Evolutionary conservation across 2,113 vertebrate species (phyloP).

Genomic region (Stigmatopora argus): DNA sequence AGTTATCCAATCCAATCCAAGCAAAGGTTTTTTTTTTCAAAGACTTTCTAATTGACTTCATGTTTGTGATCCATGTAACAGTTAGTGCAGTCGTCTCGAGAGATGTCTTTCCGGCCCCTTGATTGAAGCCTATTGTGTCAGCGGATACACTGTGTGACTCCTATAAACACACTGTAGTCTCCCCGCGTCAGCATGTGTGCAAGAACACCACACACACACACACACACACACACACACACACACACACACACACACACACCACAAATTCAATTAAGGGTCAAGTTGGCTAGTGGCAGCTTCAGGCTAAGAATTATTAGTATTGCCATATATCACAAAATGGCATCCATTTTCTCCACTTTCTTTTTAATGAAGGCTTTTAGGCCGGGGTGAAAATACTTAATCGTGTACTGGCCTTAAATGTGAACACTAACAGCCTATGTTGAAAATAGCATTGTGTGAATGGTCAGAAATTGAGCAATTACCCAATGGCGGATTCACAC

Average conservation of each 20-base stretch:
- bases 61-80: constrained; percentile 36
- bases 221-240: too few relatives aligned
- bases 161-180: too few relatives aligned
- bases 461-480: background rate
- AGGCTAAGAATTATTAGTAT: background rate
- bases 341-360: background rate
- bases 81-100: constrained; percentile 7
- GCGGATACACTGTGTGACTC: too few relatives aligned
- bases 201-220: too few relatives aligned
- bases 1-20: too few relatives aligned
- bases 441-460: background rate
- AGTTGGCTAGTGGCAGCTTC: background rate
- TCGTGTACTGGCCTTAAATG: background rate
- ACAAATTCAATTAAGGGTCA: background rate
- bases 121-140: background rate
- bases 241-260: too few relatives aligned
- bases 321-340: background rate
- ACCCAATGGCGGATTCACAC: background rate
- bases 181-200: too few relatives aligned
- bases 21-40: constrained; percentile 14
- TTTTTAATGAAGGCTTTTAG: background rate
- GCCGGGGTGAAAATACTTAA: background rate
- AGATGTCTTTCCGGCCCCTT: background rate
- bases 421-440: background rate
- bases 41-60: constrained; percentile 37